Conservation (phyloP, 2,888 invertebrate genomes). For the Aspidiotus destructor region DNA sequence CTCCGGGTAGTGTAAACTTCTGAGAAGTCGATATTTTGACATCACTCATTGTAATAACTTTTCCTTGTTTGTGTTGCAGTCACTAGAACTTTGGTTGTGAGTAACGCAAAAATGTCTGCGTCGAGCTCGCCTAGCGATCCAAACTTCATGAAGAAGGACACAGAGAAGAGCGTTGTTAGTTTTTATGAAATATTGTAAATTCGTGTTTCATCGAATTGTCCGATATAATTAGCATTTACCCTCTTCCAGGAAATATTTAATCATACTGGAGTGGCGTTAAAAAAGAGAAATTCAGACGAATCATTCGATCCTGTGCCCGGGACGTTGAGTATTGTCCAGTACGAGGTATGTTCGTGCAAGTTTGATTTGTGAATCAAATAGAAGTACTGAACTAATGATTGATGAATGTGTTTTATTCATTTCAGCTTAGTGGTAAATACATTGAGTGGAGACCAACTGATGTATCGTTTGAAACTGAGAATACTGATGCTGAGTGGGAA, state of each 20-base stretch:
- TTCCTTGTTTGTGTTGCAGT: background rate
- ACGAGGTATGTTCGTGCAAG: slow-evolving; percentile 40
- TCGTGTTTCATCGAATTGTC: background rate
- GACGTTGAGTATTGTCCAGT: slow-evolving; percentile 58
- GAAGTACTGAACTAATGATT: background rate
- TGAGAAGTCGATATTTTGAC: background rate
- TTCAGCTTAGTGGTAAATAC: slow-evolving; percentile 42
- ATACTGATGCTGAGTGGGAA: slow-evolving; percentile 58
- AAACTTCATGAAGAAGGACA: slow-evolving; percentile 6
- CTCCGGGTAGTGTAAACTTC: background rate
- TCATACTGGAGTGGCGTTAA: slow-evolving; percentile 69
- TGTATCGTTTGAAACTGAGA: slow-evolving; percentile 62
- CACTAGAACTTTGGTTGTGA: slow-evolving; percentile 22
- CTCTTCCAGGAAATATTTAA: slow-evolving; percentile 57
- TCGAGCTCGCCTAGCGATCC: slow-evolving; percentile 8
- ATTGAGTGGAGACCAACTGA: slow-evolving; percentile 79
- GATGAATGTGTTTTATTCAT: background rate
- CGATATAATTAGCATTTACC: no score
- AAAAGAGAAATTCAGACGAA: slow-evolving; percentile 45
- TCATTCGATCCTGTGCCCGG: slow-evolving; percentile 48
- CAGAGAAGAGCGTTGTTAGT: slow-evolving; percentile 8
- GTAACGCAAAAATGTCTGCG: slow-evolving; percentile 17
- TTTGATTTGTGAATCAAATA: background rate
- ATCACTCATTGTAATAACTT: background rate
- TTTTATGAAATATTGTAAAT: slow-evolving; percentile 7